Base-by-base conservation (phyloP, 2,113 vertebrate species). In the Dicaeum eximium region DNA sequence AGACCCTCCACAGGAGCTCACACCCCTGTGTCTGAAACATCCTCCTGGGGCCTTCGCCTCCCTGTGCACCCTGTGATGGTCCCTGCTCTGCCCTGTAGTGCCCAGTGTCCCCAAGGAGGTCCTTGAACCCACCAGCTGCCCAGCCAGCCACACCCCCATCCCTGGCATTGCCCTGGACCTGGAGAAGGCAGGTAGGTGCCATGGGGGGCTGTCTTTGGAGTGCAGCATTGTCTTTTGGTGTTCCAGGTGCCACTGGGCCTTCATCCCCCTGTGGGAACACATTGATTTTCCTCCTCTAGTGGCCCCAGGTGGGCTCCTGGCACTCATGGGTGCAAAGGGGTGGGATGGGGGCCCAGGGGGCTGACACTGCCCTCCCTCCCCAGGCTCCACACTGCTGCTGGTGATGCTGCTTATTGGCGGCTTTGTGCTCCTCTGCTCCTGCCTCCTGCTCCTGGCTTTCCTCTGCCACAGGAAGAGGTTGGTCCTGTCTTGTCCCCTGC, bases 401-500 rank as follows among this genome's bases (percentile, higher is more conserved):
- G 94, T 98, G 50, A 96, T 98, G 70, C 94, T 98, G 65, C 97
- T 98, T 9, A 94, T 98, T 21, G 98, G 98, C 0, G 97, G 98
- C 57, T 98, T 97, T 2, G 91, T 98, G 51, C 89, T 98, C 25
- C 37, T 97, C 72, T 97, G 97, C 77, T 98, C 98, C 65, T 95
- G 96, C 44, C 91, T 97, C 31, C 97, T 98, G 94, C 96, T 99
- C 87, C 60, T 99, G 95, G 97, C 90, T 69, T 98, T 98, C 69
- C 90, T 99, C 84, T 98, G 98, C 95, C 97, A 72, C 97, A 98
- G 97, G 89, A 98, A 97, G 97, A 98, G 98, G 99, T 99, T 97
- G 61, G 94, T 94, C n/a, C 69, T 25, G 15, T 47, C 51, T 79
- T 57, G 54, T 17, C 5, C 61, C 40, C 23, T 1, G 8, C 35